Percentiles rank a stretch among this genome's conserved stretches.
Evolutionary conservation across 2,797 vertebrate species (phyloP).

Genomic region (Danio tinwini): DNA sequence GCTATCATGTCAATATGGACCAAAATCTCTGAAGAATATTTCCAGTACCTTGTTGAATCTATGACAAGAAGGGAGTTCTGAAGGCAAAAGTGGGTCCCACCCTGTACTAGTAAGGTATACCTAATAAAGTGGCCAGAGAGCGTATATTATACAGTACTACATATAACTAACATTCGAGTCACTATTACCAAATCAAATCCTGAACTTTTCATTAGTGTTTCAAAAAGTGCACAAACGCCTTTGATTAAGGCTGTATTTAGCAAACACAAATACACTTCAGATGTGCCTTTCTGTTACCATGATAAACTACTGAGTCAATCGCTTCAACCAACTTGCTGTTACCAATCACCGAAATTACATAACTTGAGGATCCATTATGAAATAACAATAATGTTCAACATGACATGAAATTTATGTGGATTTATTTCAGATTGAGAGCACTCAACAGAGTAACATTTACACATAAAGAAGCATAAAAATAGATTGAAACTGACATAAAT

Average conservation of each 20-base stretch:
- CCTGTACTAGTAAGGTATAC: no score
- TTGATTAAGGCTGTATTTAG: neutral
- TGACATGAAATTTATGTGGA: neutral
- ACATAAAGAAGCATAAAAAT: neutral
- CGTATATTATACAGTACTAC: no score
- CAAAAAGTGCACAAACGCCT: neutral
- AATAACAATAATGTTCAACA: neutral
- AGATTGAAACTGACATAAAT: no score
- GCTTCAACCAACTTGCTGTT: constrained; percentile 17
- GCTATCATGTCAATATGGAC: no score
- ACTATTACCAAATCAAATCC: neutral
- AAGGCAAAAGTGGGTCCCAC: no score
- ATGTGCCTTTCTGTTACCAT: neutral
- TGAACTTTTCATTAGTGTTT: neutral
- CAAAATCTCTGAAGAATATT: no score
- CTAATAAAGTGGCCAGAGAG: no score
- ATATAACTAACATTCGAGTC: no score
- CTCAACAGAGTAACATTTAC: neutral
- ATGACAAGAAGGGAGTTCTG: no score
- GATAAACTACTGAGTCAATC: constrained; percentile 9
- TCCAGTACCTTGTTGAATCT: no score
- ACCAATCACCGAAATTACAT: constrained; percentile 22
- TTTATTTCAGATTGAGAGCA: neutral
- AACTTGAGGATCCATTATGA: constrained; percentile 1
- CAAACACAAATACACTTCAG: neutral